phyloP scores from a whole-genome alignment of 2,888 invertebrate genomes.

The Drosophila austrosaltans region DNA sequence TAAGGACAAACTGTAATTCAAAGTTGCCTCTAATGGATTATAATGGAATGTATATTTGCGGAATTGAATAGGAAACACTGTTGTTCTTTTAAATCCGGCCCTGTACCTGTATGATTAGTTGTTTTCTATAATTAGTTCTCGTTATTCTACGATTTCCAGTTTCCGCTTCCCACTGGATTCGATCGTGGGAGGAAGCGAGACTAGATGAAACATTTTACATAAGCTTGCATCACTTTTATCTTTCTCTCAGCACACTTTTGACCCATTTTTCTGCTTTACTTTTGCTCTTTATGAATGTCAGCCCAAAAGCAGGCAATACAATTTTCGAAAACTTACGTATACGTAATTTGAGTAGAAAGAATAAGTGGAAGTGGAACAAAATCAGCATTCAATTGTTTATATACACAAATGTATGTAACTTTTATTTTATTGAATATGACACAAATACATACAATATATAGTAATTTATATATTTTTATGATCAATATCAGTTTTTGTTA shows the following conservation, averaged over 20 bases:
- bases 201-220: neutral
- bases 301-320: constrained; percentile 6
- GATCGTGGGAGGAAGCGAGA: neutral
- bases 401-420: neutral
- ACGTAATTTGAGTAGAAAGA: neutral
- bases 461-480: neutral
- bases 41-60: too few relatives aligned
- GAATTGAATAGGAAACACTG: too few relatives aligned
- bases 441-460: constrained; percentile 1
- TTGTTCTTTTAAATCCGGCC: neutral
- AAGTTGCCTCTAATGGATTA: too few relatives aligned
- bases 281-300: neutral
- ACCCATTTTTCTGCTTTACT: neutral
- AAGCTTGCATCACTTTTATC: neutral
- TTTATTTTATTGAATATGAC: neutral
- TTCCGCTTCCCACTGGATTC: neutral
- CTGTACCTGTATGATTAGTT: neutral
- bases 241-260: neutral
- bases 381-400: too few relatives aligned
- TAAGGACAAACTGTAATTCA: too few relatives aligned
- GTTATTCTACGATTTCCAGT: constrained; percentile 5
- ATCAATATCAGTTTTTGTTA: constrained; percentile 4
- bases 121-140: constrained; percentile 7
- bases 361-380: neutral
- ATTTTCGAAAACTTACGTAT: neutral